Conservation (phyloP, 1,140 invertebrate genomes). For the Gonatopus flavifemur region DNA sequence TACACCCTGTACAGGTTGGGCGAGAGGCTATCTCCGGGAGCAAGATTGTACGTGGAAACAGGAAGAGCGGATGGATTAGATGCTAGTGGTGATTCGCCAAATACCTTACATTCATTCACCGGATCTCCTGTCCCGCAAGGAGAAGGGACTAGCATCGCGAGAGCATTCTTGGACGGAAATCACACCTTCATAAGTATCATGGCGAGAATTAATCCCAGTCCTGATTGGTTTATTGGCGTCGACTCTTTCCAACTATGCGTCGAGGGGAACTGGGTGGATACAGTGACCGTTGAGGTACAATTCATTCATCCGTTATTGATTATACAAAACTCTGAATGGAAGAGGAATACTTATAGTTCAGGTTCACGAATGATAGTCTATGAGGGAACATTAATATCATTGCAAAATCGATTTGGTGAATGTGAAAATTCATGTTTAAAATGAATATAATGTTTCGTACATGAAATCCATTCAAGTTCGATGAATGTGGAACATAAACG, state of each 20-base stretch:
- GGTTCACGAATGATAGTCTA: no score
- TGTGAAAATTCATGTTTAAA: no score
- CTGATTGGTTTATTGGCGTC: constrained; percentile 98
- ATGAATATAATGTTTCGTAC: no score
- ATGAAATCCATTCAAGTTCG: no score
- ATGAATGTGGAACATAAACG: no score
- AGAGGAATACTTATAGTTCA: no score
- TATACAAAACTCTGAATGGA: no score
- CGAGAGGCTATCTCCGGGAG: constrained; percentile 68
- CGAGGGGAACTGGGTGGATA: constrained; percentile 93
- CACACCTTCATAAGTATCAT: constrained; percentile 88
- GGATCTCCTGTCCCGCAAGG: constrained; percentile 76
- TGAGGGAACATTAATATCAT: no score
- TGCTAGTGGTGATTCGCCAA: constrained; percentile 55
- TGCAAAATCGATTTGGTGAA: no score
- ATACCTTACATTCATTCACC: constrained; percentile 74
- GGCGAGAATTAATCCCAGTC: constrained; percentile 87
- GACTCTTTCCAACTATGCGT: constrained; percentile 90
- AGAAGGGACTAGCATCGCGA: constrained; percentile 75
- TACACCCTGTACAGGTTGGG: constrained; percentile 82
- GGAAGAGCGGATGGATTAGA: constrained; percentile 75
- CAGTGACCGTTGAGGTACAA: constrained; percentile 88
- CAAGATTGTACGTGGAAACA: constrained; percentile 82
- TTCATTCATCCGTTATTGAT: no score
- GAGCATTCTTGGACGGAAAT: constrained; percentile 88